Percentiles rank a stretch among this genome's conserved stretches.
Evolutionary conservation across 1,140 invertebrate species (phyloP).

Genomic region (Grapholita molesta): DNA sequence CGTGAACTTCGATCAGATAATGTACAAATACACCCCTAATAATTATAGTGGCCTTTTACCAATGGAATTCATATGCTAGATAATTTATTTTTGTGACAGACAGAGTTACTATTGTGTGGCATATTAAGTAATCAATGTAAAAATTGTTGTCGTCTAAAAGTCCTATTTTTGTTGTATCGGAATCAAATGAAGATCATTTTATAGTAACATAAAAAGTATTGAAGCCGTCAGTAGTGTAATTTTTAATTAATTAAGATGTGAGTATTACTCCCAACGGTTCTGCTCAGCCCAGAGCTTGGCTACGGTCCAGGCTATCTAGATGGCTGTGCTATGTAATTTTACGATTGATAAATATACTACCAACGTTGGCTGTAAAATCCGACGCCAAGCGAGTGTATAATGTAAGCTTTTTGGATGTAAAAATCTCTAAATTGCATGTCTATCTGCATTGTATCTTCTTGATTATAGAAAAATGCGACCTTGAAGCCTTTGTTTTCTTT

Average conservation of each 20-base stretch:
- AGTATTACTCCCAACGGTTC: slow-evolving; percentile 26
- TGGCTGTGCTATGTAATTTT: slow-evolving; percentile 60
- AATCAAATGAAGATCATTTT: slow-evolving; percentile 32
- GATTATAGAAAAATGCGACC: slow-evolving; percentile 58
- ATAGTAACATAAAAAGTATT: slow-evolving; percentile 46
- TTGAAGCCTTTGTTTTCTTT: slow-evolving; percentile 28
- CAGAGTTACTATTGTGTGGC: slow-evolving; percentile 27
- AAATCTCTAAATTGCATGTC: slow-evolving; percentile 52
- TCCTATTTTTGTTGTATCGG: slow-evolving; percentile 33
- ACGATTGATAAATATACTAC: slow-evolving; percentile 41
- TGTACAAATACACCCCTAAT: slow-evolving; percentile 25
- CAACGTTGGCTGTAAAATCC: slow-evolving; percentile 27
- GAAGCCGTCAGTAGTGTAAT: slow-evolving; percentile 39
- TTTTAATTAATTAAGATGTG: slow-evolving; percentile 29
- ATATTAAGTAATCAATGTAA: slow-evolving; percentile 25
- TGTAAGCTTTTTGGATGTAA: slow-evolving; percentile 35
- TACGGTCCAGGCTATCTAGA: slow-evolving; percentile 43
- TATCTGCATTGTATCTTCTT: slow-evolving; percentile 45
- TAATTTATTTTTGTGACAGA: slow-evolving; percentile 34
- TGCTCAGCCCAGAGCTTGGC: slow-evolving; percentile 34
- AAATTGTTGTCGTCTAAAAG: slow-evolving; percentile 33
- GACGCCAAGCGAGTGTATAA: slow-evolving; percentile 29
- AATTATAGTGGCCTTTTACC: slow-evolving; percentile 35
- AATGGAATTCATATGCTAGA: slow-evolving; percentile 31
- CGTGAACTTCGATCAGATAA: slow-evolving; percentile 18